Conservation (phyloP, 53 echinoderm and acorn worm genomes). For the Stichopus horrens region DNA sequence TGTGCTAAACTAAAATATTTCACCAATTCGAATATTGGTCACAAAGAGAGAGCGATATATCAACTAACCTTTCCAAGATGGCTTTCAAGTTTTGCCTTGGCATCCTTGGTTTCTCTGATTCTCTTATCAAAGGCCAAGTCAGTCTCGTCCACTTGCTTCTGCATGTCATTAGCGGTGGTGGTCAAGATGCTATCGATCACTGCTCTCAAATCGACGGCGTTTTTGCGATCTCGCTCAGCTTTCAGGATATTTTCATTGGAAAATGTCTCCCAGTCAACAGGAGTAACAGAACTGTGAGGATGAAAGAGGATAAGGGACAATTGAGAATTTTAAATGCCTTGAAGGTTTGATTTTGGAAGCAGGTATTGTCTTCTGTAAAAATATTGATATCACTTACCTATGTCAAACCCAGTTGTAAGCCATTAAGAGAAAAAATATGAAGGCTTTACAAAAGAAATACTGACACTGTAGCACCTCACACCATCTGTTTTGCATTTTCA, state of each 20-base stretch:
- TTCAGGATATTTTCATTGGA: constrained; percentile 91
- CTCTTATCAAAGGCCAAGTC: constrained; percentile 91
- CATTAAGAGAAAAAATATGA: too few species aligned
- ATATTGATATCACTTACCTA: too few species aligned
- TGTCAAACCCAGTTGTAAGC: too few species aligned
- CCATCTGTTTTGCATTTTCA: too few species aligned
- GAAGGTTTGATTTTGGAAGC: too few species aligned
- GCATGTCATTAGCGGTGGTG: constrained; percentile 92
- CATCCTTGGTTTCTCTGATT: constrained; percentile 77
- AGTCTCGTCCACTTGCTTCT: constrained; percentile 90
- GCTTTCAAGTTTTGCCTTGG: constrained; percentile 83
- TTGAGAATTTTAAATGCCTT: too few species aligned
- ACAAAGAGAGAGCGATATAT: background rate
- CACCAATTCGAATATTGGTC: too few species aligned
- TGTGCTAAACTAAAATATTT: too few species aligned
- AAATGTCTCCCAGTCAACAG: constrained; percentile 90
- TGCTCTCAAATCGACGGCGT: constrained; percentile 78
- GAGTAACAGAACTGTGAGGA: constrained; percentile 80
- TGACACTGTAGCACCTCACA: too few species aligned
- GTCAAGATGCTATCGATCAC: constrained; percentile 85
- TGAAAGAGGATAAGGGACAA: background rate
- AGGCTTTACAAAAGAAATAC: too few species aligned
- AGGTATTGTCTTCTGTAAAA: too few species aligned
- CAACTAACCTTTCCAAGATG: constrained; percentile 81
- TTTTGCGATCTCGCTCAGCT: constrained; percentile 89